phyloP scores from a whole-genome alignment of 2,797 vertebrate genomes.

The Columba guinea region DNA sequence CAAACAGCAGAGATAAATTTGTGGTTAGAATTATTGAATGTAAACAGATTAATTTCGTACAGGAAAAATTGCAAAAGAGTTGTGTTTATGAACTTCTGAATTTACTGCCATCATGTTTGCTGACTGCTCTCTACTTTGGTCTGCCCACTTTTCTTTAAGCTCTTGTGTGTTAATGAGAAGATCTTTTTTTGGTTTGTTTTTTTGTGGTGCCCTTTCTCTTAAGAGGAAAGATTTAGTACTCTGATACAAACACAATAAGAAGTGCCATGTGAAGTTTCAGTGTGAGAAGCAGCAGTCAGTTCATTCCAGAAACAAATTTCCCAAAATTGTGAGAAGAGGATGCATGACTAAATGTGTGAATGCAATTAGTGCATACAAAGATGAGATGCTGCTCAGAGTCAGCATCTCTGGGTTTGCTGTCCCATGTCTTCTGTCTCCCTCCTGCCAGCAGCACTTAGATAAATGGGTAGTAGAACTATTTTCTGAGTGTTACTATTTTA shows the following conservation, averaged over 20 bases:
- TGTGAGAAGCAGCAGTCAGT: neutral
- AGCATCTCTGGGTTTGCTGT: neutral
- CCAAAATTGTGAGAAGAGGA: neutral
- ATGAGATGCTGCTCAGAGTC: neutral
- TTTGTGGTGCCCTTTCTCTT: neutral
- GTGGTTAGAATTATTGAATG: neutral
- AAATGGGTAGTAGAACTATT: constrained; percentile 25
- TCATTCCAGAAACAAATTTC: neutral
- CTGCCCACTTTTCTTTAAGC: neutral
- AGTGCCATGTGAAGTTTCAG: neutral
- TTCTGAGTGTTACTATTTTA: constrained; percentile 40
- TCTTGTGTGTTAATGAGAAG: neutral
- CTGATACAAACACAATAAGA: neutral
- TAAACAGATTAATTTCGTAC: neutral
- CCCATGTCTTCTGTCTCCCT: neutral
- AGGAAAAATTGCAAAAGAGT: neutral
- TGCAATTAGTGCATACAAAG: neutral
- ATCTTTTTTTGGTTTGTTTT: neutral
- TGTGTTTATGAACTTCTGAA: neutral
- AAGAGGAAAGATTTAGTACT: neutral
- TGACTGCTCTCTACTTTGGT: neutral
- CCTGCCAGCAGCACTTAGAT: neutral
- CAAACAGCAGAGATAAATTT: neutral
- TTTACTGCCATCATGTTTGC: neutral
- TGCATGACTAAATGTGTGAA: neutral